Evolutionary conservation across 2,113 vertebrate species (phyloP).

Genomic region (Apodemus speciosus): DNA sequence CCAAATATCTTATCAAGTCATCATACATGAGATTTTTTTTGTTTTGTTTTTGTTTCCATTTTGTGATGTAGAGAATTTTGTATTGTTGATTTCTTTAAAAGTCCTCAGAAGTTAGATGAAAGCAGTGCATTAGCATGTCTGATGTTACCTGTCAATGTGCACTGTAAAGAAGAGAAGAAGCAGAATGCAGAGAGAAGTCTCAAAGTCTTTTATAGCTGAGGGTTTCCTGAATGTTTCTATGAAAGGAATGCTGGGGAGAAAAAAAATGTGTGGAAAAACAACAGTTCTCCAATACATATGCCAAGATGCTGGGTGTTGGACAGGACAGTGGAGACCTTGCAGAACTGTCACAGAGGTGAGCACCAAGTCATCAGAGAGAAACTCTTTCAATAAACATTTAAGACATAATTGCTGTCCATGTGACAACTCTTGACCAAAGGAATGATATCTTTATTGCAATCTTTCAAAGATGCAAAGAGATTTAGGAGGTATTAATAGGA

Average conservation of each 20-base stretch:
- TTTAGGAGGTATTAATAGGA: neutral
- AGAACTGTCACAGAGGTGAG: neutral
- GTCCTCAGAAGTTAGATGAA: neutral
- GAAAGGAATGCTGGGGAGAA: fast-evolving
- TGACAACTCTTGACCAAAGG: neutral
- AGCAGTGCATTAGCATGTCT: neutral
- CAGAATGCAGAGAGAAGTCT: neutral
- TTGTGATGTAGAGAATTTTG: neutral
- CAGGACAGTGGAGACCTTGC: neutral
- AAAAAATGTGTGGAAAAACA: neutral
- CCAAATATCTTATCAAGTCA: neutral
- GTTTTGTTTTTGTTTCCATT: neutral
- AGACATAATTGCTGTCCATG: no score
- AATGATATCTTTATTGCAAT: neutral
- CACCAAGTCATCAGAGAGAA: neutral
- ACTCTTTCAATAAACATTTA: neutral
- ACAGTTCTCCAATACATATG: neutral
- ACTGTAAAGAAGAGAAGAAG: neutral
- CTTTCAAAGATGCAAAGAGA: neutral
- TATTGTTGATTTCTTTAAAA: no score
- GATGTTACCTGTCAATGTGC: neutral
- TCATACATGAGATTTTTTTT: neutral
- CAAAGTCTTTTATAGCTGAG: neutral
- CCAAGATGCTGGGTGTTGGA: neutral
- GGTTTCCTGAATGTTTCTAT: neutral